A percentile compares a stretch with the other conserved stretches of the same genome.
phyloP scores from a whole-genome alignment of 2,797 vertebrate species.

The Coreius guichenoti region DNA sequence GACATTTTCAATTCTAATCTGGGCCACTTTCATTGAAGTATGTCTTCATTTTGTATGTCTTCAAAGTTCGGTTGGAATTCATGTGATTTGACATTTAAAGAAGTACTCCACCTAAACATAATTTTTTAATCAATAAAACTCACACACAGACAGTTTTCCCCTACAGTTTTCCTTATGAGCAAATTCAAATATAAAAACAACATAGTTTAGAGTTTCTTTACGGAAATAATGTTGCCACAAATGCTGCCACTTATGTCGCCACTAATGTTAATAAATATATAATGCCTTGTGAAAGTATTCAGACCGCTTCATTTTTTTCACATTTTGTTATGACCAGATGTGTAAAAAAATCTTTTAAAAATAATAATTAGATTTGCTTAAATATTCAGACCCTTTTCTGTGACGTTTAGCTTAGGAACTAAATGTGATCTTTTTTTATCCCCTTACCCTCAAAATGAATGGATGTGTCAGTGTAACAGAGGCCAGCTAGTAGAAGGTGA shows the following conservation, averaged over 20 bases:
- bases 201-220: background rate
- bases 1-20: conserved; percentile 17
- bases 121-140: conserved; percentile 7
- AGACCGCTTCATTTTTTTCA: background rate
- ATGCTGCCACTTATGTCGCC: background rate
- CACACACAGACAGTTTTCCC: background rate
- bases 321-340: background rate
- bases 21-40: background rate
- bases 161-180: background rate
- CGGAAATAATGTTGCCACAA: background rate
- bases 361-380: background rate
- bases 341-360: no score
- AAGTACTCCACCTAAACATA: background rate
- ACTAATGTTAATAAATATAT: background rate
- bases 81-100: conserved; percentile 15
- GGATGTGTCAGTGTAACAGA: background rate
- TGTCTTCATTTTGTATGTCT: background rate
- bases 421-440: no score
- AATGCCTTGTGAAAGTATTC: background rate
- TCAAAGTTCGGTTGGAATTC: background rate
- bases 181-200: background rate
- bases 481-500: background rate
- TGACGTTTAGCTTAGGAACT: background rate
- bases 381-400: background rate
- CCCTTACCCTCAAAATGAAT: background rate